phyloP scores from a whole-genome alignment of 2,888 invertebrate genomes.

The Ashinkailepas kermadecensis region DNA sequence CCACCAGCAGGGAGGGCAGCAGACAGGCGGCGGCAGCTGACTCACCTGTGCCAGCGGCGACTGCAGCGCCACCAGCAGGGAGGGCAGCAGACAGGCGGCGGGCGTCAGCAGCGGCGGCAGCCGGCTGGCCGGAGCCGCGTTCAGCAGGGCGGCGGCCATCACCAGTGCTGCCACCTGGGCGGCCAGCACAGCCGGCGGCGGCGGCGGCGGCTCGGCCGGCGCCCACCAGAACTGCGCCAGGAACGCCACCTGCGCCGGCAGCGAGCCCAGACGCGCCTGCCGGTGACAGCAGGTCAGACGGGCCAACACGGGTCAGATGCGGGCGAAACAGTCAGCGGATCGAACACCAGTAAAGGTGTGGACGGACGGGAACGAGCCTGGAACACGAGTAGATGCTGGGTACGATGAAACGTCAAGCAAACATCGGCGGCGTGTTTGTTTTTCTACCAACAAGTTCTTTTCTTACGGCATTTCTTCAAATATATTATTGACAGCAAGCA shows the following conservation, averaged over 20 bases:
- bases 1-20: not conserved
- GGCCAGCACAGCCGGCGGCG: not conserved
- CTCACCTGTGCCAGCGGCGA: not conserved
- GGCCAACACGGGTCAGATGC: too few relatives aligned
- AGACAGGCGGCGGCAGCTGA: too few relatives aligned
- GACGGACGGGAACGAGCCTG: too few relatives aligned
- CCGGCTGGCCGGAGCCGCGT: not conserved
- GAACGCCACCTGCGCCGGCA: not conserved
- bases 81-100: not conserved
- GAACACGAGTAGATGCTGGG: too few relatives aligned
- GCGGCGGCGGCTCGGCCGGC: not conserved
- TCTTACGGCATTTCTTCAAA: too few relatives aligned
- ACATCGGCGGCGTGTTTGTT: too few relatives aligned
- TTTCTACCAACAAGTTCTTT: too few relatives aligned
- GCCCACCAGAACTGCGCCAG: not conserved
- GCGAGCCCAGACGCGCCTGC: not conserved
- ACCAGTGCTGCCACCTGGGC: not conserved
- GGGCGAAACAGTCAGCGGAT: too few relatives aligned
- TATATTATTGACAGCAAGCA: too few relatives aligned
- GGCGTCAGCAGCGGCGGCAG: not conserved
- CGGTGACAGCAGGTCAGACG: not conserved
- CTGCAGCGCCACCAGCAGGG: not conserved
- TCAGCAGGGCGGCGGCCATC: not conserved
- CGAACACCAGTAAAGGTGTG: too few relatives aligned
- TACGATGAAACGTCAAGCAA: too few relatives aligned